Evolutionary conservation across 2,113 vertebrate species (phyloP).

Genomic region (Lophochroa leadbeateri): DNA sequence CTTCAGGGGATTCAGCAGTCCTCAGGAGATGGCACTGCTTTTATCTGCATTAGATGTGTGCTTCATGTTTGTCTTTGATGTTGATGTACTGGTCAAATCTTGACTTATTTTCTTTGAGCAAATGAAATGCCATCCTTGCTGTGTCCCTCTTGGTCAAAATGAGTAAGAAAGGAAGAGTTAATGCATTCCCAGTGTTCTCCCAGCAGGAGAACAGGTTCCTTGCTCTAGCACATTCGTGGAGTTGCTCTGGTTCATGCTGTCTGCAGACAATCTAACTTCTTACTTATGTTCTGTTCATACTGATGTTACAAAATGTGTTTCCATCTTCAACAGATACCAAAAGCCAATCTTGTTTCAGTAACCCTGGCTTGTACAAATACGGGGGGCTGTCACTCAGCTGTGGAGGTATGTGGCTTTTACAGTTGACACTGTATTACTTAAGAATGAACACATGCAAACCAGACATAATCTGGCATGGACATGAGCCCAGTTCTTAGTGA

Average conservation of each 20-base stretch:
- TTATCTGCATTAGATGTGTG: fast-evolving
- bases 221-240: not conserved
- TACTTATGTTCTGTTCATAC: not conserved
- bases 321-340: not conserved
- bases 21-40: not conserved
- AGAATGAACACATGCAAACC: not conserved
- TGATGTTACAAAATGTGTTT: not conserved
- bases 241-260: not conserved
- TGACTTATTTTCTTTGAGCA: not conserved
- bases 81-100: not conserved
- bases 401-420: not conserved
- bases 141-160: not conserved
- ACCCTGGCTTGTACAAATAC: not conserved
- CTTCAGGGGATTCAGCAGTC: not conserved
- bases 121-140: not conserved
- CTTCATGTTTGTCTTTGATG: fast-evolving
- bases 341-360: not conserved
- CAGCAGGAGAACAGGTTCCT: not conserved
- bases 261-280: not conserved
- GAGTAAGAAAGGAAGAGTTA: not conserved
- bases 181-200: fast-evolving
- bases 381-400: not conserved
- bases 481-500: not conserved
- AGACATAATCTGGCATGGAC: not conserved
- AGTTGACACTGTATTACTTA: not conserved